Evolutionary conservation across 2,113 vertebrate species (phyloP), one percentile per base, ranked within the genome.

Genomic region (Entelurus aequoreus): DNA sequence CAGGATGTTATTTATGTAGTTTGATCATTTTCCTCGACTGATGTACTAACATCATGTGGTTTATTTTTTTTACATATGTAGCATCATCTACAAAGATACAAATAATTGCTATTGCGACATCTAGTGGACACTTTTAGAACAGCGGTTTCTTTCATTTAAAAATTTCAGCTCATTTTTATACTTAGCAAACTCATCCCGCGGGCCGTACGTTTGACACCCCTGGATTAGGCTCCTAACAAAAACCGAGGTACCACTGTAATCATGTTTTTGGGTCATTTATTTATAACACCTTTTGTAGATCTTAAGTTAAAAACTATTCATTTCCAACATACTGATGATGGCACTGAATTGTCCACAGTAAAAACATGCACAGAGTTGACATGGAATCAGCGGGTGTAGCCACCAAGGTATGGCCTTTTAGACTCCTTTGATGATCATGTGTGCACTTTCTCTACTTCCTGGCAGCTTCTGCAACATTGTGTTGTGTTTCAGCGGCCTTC

Each of bases 301-400:
- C 3, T 28, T 28, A 5, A 21, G 50, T 13, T 3, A 21, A 13
- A 11, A 35, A 53, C 6, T 6, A 6, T 53, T 53, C 11, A 13
- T 36, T 12, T 53, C 3, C 4, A 53, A 53, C 1, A 13, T 28
- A 53, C 21, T 28, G 21, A 10, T 53, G 51, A 53, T 35, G 51
- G 13, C 6, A 36, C 21, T 42, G 4, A 13, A 0, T 75, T 55
- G n/a, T 73, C 71, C 54, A 52, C 79, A 91, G 90, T 77, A 92
- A 92, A 79, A 92, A 92, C 66, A 92, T 90, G 89, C 90, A 91
- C 74, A 83, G 77, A 66, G 86, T 91, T 3, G 89, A 91, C 77
- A 77, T 71, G 56, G 88, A 89, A 63, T 51, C 72, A 38, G 56
- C 57, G 10, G 82, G 84, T 6, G 74, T 75, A 42, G 65, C 62